Evolutionary conservation across 1,140 invertebrate genomes (phyloP), one percentile per base, ranked within the genome.

Genomic region (Lasioglossum albipes): DNA sequence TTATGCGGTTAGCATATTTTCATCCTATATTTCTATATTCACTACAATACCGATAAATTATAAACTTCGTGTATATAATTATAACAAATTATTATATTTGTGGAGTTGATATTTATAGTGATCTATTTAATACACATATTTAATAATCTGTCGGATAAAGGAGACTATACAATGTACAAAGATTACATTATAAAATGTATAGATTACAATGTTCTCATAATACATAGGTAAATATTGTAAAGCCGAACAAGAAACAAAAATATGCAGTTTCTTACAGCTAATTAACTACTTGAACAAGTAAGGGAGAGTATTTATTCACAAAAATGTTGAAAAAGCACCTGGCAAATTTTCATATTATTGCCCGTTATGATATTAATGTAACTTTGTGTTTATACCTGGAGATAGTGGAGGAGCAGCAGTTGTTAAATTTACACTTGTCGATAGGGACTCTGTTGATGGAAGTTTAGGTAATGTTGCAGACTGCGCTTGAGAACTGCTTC

Each of bases 381-480:
- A 72, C 31, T 81, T 81, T 85, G 36, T 87, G 45, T 79, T 85
- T 85, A 89, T 92, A 93, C 93, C 93, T 92, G 93, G 91, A 64
- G 92, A 93, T 59, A 91, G 76, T 74, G 93, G 92, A 82, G 91
- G 88, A 76, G 83, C 85, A 82, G 89, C 90, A 67, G 86, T 82
- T 74, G 88, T 85, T 71, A 90, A 85, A 88, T 90, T 93, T 85
- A 90, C 88, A 73, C 88, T 91, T 68, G 89, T 83, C 12, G 90
- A 84, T 71, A 93, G 87, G 42, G 93, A 93, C 88, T 93, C 93
- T 22, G 92, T 92, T 59, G 92, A 93, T 83, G 92, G 91, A 84
- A 92, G 91, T 84, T 93, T 93, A 52, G 92, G 88, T 85, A 93
- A 86, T 73, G 90, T 88, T 65, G 88, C 82, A 61, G 90, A 89